Conservation (phyloP, 2,113 vertebrate species). For the Corvus hawaiiensis region DNA sequence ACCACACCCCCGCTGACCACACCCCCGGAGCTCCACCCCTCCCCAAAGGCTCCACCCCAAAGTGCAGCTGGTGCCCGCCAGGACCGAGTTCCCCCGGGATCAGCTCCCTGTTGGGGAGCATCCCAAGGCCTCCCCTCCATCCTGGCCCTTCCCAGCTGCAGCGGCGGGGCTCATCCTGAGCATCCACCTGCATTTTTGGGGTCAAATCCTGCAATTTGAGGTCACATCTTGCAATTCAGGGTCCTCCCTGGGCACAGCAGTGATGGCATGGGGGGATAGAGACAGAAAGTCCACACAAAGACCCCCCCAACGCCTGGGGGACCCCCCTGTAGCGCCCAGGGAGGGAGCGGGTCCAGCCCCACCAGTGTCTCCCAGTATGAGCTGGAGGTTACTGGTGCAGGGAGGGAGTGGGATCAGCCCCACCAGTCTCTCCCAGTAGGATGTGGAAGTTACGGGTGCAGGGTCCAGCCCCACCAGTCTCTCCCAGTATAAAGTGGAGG, state of each 20-base stretch:
- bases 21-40: not conserved
- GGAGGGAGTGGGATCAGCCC: not conserved
- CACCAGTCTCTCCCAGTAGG: not conserved
- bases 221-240: not conserved
- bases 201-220: not conserved
- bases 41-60: not conserved
- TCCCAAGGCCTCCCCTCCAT: rapidly evolving
- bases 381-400: rapidly evolving
- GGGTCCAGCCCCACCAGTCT: not conserved
- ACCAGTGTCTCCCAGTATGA: not conserved
- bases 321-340: rapidly evolving
- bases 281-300: not conserved
- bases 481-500: rapidly evolving
- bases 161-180: not conserved
- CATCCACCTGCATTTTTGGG: not conserved
- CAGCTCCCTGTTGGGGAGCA: rapidly evolving
- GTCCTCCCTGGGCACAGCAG: not conserved
- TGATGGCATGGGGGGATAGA: rapidly evolving
- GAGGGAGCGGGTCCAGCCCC: too few species aligned
- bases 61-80: not conserved
- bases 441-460: rapidly evolving
- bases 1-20: not conserved
- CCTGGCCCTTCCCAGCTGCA: not conserved
- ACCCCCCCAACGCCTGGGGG: rapidly evolving
- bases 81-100: rapidly evolving